phyloP scores from a whole-genome alignment of 2,888 invertebrate species.

The Pegoplata infirma region DNA sequence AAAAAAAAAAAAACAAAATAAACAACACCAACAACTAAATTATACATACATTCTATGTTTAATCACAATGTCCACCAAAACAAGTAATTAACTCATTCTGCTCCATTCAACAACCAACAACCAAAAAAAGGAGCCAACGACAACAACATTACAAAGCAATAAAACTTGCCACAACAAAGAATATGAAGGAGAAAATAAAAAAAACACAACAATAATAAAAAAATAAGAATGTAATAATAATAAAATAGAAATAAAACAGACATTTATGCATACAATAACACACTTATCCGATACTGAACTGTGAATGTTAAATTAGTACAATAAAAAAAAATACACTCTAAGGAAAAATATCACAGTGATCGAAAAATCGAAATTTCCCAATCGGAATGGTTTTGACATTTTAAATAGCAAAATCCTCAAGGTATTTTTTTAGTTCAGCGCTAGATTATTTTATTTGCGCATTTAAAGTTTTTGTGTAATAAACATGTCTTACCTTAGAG shows the following conservation, averaged over 20 bases:
- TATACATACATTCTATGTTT: constrained; percentile 29
- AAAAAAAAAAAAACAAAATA: constrained; percentile 4
- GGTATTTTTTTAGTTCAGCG: no score
- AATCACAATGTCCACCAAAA: constrained; percentile 45
- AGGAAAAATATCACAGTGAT: no score
- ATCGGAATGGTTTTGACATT: no score
- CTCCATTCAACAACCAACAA: not conserved
- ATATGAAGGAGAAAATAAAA: constrained; percentile 9
- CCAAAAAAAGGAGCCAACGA: constrained; percentile 19
- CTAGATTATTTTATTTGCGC: no score
- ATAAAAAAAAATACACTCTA: no score
- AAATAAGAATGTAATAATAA: constrained; percentile 47
- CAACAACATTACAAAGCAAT: constrained; percentile 21
- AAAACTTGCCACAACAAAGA: constrained; percentile 31
- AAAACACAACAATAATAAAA: not conserved
- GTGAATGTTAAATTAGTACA: constrained; percentile 1
- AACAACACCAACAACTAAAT: constrained; percentile 22
- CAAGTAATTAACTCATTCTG: constrained; percentile 54
- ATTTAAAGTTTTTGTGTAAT: no score
- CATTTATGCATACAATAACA: constrained; percentile 51
- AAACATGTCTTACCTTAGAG: no score
- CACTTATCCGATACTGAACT: constrained; percentile 44
- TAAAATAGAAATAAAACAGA: constrained; percentile 56
- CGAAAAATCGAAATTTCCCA: no score
- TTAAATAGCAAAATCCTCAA: no score